These are phyloP conservation scores for Ridgeia piscesae DNA, from an alignment of 1,140 invertebrate species.

Conservation along the genomic window DNA sequence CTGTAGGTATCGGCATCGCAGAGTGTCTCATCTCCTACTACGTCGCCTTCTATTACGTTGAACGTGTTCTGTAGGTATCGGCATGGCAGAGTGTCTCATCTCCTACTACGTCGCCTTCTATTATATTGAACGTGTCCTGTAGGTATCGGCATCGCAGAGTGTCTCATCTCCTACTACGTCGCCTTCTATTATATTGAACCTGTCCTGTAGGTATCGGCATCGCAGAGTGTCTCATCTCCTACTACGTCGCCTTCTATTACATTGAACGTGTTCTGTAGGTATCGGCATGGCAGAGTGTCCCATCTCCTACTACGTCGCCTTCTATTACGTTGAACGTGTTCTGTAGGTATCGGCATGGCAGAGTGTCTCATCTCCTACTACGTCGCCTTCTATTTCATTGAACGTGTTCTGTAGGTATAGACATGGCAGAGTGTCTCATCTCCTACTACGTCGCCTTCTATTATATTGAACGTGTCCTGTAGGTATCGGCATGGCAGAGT, in stretches of 20 bases:
- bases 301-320: slow-evolving; percentile 97
- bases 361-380: slow-evolving; percentile 87
- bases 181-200: slow-evolving; percentile 99
- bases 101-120: slow-evolving; percentile 99
- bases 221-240: slow-evolving; percentile 76
- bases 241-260: slow-evolving; percentile 99
- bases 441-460: slow-evolving; percentile 99
- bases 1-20: slow-evolving; percentile 51
- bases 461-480: too few relatives aligned
- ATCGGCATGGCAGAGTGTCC: slow-evolving; percentile 61
- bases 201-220: slow-evolving; percentile 52
- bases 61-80: slow-evolving; percentile 52
- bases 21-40: slow-evolving; percentile 87
- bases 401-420: slow-evolving; percentile 52
- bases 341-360: slow-evolving; percentile 51
- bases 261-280: too few relatives aligned
- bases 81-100: slow-evolving; percentile 67
- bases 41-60: slow-evolving; percentile 98
- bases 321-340: too few relatives aligned
- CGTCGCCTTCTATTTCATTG: slow-evolving; percentile 99
- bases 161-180: slow-evolving; percentile 93
- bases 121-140: too few relatives aligned
- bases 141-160: slow-evolving; percentile 54
- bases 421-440: slow-evolving; percentile 67
- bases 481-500: slow-evolving; percentile 54